These are phyloP conservation scores for Argentina silus DNA, from an alignment of 2,797 vertebrate species.

Conservation along the genomic window DNA sequence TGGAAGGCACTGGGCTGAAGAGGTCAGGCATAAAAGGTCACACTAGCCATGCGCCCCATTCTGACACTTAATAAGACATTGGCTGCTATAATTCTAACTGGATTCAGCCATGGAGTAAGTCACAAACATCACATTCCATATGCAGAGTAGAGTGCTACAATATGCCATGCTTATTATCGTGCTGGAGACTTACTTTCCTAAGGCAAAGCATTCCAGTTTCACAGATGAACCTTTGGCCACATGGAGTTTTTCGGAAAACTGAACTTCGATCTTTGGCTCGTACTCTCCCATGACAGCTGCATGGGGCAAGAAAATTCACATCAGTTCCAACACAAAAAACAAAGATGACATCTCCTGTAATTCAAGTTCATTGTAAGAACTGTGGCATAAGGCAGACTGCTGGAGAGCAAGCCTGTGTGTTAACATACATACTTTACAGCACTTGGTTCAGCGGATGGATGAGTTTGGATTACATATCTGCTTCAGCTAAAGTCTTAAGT, in stretches of 20 bases:
- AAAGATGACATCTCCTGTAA: conserved; percentile 14
- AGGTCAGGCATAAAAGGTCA: conserved; percentile 56
- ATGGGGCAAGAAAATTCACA: conserved; percentile 36
- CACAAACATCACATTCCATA: conserved; percentile 16
- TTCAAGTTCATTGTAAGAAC: conserved; percentile 37
- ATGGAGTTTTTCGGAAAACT: conserved; percentile 86
- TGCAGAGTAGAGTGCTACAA: conserved; percentile 25
- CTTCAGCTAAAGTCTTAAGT: conserved; percentile 50
- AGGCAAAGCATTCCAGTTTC: conserved; percentile 92
- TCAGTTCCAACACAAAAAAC: conserved; percentile 31
- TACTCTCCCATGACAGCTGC: conserved; percentile 95
- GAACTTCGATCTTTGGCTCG: conserved; percentile 95
- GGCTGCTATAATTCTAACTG: not conserved
- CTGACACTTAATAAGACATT: conserved; percentile 18
- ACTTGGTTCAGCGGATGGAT: conserved; percentile 44
- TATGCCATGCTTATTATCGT: conserved; percentile 26
- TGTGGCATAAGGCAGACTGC: conserved; percentile 21
- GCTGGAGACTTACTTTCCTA: conserved; percentile 91
- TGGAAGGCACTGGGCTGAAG: conserved; percentile 87
- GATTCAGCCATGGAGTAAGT: no score
- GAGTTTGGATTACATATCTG: conserved; percentile 60
- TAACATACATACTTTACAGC: conserved; percentile 27
- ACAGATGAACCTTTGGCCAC: conserved; percentile 89
- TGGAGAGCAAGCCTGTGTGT: conserved; percentile 14
- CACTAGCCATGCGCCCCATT: conserved; percentile 31